Conservation (phyloP, 2,797 vertebrate genomes). For the Premnoplex brunnescens region DNA sequence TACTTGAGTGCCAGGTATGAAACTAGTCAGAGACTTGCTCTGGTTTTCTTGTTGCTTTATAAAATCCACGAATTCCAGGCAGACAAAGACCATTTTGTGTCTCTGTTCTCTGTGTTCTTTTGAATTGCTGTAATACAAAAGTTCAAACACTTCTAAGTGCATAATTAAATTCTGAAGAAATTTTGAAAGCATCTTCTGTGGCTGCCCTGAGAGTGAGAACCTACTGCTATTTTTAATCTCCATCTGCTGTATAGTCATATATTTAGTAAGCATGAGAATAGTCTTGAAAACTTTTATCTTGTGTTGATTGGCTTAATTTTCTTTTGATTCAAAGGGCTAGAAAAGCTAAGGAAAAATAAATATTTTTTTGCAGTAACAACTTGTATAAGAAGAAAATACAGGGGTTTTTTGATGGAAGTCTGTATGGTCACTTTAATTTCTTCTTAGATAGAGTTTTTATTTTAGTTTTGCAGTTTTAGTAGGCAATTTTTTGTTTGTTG, state of each 20-base stretch:
- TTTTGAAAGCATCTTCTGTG: neutral
- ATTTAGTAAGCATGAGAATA: neutral
- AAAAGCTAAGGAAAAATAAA: neutral
- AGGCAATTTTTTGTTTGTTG: neutral
- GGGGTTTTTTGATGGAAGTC: neutral
- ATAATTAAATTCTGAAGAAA: neutral
- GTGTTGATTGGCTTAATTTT: neutral
- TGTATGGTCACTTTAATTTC: neutral
- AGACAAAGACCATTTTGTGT: neutral
- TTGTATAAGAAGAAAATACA: neutral
- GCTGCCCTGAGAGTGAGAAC: neutral
- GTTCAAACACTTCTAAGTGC: neutral
- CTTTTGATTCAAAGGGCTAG: neutral
- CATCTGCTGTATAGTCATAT: neutral
- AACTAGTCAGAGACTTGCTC: neutral
- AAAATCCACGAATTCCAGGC: neutral
- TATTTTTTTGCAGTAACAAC: neutral
- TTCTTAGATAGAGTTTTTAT: neutral
- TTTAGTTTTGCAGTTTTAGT: neutral
- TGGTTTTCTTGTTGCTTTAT: neutral
- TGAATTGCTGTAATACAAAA: neutral
- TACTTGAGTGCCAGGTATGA: neutral
- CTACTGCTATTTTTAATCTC: neutral
- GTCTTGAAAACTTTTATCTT: neutral
- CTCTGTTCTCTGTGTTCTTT: neutral